These are phyloP conservation scores for Diaprepes abbreviatus DNA, from an alignment of 2,888 invertebrate species.

Conservation along the genomic window DNA sequence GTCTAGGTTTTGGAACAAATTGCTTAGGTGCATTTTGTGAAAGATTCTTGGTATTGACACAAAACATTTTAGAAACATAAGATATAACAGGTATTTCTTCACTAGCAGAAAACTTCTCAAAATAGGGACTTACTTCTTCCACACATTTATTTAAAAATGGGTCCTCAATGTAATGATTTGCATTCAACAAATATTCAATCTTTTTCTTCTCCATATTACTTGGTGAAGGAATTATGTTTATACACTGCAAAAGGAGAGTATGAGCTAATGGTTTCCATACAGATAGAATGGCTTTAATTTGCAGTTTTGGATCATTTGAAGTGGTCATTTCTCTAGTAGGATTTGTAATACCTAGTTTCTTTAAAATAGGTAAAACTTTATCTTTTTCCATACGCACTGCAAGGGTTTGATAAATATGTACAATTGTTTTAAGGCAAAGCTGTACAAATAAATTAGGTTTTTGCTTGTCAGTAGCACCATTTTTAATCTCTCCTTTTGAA, in stretches of 20 bases:
- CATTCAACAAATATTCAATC: constrained; percentile 86
- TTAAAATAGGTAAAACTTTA: constrained; percentile 78
- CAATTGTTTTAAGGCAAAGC: constrained; percentile 90
- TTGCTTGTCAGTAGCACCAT: constrained; percentile 92
- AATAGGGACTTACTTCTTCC: constrained; percentile 69
- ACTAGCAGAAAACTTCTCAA: constrained; percentile 60
- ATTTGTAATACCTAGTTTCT: constrained; percentile 83
- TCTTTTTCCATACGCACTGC: constrained; percentile 81
- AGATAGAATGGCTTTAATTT: constrained; percentile 85
- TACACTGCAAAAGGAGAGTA: constrained; percentile 87
- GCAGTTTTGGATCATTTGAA: constrained; percentile 79
- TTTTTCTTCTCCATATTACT: constrained; percentile 80
- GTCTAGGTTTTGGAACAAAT: constrained; percentile 73
- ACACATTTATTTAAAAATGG: constrained; percentile 78
- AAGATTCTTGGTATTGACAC: constrained; percentile 79
- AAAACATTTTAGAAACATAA: constrained; percentile 92
- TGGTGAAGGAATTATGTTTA: constrained; percentile 86
- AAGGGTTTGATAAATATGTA: constrained; percentile 90
- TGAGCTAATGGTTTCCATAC: constrained; percentile 92
- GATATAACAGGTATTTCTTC: constrained; percentile 78
- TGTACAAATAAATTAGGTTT: constrained; percentile 95
- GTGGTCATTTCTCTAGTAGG: constrained; percentile 83
- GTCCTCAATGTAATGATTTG: constrained; percentile 70
- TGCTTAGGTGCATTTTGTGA: constrained; percentile 86
- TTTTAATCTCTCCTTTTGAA: constrained; percentile 85